Evolutionary conservation across 2,888 invertebrate species (phyloP), one percentile per base, ranked within the genome.

Genomic region (Ischnura elegans): DNA sequence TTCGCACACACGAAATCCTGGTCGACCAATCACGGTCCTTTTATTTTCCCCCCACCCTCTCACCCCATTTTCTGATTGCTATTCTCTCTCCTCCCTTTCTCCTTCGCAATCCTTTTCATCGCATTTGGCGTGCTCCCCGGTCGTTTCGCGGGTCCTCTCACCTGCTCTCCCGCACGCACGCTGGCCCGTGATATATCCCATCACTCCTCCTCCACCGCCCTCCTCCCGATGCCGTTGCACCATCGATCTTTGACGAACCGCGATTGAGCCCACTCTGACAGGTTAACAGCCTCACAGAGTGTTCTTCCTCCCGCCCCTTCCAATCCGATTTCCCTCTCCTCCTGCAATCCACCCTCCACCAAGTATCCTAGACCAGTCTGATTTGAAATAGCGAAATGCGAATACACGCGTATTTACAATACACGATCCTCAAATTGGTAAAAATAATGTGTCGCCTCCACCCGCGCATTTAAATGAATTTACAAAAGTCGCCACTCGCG

Each of bases 211-310:
- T 8, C 51, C 8, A 13, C 13, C 13, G 5, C 84, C 43, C 85
- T 85, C 46, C n/a, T 66, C 47, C n/a, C 86, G 46, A 2, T 46
- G 86, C 51, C 90, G 36, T 36, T 10, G 61, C 43, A 61, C 90
- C 90, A 90, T 90, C 90, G 90, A 90, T 90, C 90, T 90, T 90
- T 90, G 90, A 90, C 90, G 90, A 90, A 90, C 90, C 90, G 90
- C 90, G 90, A 90, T 90, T 90, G 90, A 90, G 90, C 90, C 90
- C 90, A 61, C 90, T 90, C 90, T 90, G 90, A 90, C 90, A 90
- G 90, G 90, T 90, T 90, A 90, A 90, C 90, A 90, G 61, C 90
- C 61, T 90, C 90, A n/a, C 90, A 90, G 90, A 90, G 61, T 90
- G 87, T 29, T 51, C 76, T 10, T 36, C 76, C 36, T 29, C 36